A percentile compares a stretch with the other conserved stretches of the same genome.
These are phyloP conservation scores for Cheilosia urbana DNA, from an alignment of 2,888 invertebrate genomes.

Conservation along the genomic window DNA sequence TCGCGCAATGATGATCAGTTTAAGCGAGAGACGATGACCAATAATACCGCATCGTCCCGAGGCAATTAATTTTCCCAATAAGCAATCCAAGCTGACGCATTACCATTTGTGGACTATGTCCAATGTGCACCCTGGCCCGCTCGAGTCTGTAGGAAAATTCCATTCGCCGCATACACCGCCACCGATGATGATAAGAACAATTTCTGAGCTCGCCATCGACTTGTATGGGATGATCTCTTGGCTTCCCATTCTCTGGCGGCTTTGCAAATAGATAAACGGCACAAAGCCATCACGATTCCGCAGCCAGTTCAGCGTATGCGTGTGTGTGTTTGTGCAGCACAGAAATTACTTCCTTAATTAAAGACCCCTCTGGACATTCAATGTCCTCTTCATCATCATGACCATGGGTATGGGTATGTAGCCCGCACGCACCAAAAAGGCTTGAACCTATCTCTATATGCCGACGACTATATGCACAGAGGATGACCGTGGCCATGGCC, in stretches of 20 bases:
- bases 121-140: conserved; percentile 31
- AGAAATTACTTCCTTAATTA: conserved; percentile 75
- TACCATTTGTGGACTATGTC: conserved; percentile 75
- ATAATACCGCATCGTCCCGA: conserved; percentile 72
- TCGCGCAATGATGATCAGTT: conserved; percentile 57
- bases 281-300: conserved; percentile 66
- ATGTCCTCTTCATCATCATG: conserved; percentile 70
- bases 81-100: conserved; percentile 75
- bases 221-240: conserved; percentile 68
- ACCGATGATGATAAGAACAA: conserved; percentile 65
- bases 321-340: conserved; percentile 27
- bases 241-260: conserved; percentile 68
- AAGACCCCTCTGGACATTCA: conserved; percentile 72
- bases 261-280: conserved; percentile 71
- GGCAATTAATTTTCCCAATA: conserved; percentile 76
- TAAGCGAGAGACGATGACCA: conserved; percentile 64
- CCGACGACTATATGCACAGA: too few species aligned
- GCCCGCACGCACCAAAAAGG: conserved; percentile 60
- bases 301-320: background rate
- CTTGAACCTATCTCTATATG: background rate
- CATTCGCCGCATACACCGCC: conserved; percentile 20
- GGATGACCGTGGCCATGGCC: conserved; percentile 30
- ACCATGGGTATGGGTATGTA: conserved; percentile 27
- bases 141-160: conserved; percentile 17
- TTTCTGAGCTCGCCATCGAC: conserved; percentile 41